Base-by-base conservation (phyloP, 2,888 invertebrate species). In the Rhagonycha fulva region DNA sequence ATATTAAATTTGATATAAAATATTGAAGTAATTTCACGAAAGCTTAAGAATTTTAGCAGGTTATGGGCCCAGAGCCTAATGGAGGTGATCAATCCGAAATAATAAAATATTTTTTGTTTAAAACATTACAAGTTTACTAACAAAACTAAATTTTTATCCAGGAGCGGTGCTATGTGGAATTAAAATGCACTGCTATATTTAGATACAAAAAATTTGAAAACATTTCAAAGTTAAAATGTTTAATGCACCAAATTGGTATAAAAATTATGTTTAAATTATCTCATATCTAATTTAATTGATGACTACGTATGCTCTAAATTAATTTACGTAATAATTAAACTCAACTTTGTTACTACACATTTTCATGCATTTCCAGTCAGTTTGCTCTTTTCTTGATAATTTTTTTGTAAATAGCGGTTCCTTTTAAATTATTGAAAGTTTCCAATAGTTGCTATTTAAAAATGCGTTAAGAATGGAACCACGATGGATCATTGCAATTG, bases 401-500 rank as follows among this genome's bases (percentile, higher is more conserved):
- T n/a, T n/a, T 12, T 47, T 47, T 47, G 47, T n/a, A n/a, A 47
- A 47, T n/a, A n/a, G n/a, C n/a, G n/a, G 7, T 47, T 47, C 2
- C 3, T 47, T 47, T 0, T 2, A 47, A 2, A 19, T 19, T 19
- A 47, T 32, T 4, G 3, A 12, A n/a, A 0, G n/a, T 47, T 47
- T 12, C 4, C 47, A 47, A n/a, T 47, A n/a, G n/a, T 47, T 47
- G 2, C 5, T n/a, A 7, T 47, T 47, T 12, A 24, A 26, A 66
- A 66, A 66, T 66, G 63, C 9, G 26, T 24, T 66, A 14, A 24
- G 26, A 12, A 66, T 66, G 63, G 63, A 66, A 66, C 63, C 24
- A 66, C 63, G 63, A 24, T 66, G 63, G 63, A 66, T 66, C 19
- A 66, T 66, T 66, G 63, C 63, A 24, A 66, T 66, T n/a, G 63